These are phyloP conservation scores for Tenthredo amoena DNA, from an alignment of 2,888 invertebrate genomes.

Conservation along the genomic window DNA sequence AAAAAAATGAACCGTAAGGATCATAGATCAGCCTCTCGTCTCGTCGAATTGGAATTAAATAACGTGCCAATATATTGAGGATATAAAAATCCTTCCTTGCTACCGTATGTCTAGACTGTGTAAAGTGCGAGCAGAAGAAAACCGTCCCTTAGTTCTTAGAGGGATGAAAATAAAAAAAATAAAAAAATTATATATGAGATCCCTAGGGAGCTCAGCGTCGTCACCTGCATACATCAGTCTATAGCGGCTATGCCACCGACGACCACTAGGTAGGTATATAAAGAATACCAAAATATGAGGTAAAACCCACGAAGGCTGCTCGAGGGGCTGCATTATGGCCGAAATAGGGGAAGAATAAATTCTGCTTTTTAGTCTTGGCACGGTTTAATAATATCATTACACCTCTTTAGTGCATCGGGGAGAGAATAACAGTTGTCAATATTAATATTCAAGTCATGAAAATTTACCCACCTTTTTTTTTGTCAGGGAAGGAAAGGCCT, in stretches of 20 bases:
- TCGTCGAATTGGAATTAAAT: not conserved
- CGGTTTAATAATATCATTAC: constrained; percentile 27
- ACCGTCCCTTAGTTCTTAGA: not conserved
- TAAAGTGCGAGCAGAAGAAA: not conserved
- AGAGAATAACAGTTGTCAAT: not conserved
- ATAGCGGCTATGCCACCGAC: not conserved
- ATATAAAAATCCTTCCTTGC: not conserved
- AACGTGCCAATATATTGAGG: not conserved
- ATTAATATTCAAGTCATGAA: constrained; percentile 8
- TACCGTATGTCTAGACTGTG: constrained; percentile 1
- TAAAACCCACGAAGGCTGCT: not conserved
- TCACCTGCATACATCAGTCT: constrained; percentile 48
- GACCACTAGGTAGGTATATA: not conserved
- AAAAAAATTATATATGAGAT: constrained; percentile 12
- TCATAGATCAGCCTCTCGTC: no score
- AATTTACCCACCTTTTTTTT: not conserved
- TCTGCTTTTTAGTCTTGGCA: constrained; percentile 12
- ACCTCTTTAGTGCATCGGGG: constrained; percentile 15
- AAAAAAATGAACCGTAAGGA: no score
- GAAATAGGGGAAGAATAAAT: not conserved
- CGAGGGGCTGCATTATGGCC: not conserved
- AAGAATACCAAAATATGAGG: constrained; percentile 4
- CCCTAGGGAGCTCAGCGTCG: constrained; percentile 15
- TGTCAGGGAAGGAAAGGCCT: not conserved
- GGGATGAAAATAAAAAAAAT: constrained; percentile 22